phyloP scores from a whole-genome alignment of 1,140 invertebrate species.

The Potamilus streckersoni region DNA sequence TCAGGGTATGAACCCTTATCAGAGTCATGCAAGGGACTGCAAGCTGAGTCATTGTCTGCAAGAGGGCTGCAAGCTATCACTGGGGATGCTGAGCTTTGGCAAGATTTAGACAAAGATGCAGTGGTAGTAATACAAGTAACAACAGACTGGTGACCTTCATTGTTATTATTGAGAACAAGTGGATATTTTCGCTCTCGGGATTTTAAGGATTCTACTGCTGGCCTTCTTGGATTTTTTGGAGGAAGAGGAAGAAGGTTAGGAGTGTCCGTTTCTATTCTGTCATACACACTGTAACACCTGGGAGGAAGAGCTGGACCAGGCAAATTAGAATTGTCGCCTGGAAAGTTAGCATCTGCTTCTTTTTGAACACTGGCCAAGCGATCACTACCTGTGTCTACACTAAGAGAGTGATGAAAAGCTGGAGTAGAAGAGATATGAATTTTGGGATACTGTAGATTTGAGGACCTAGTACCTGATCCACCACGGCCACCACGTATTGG shows the following conservation, averaged over 20 bases:
- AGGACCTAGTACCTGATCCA: conserved; percentile 55
- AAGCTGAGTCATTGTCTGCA: neutral
- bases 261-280: conserved; percentile 27
- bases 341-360: conserved; percentile 8
- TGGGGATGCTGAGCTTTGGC: too few species aligned
- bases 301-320: conserved; percentile 43
- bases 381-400: conserved; percentile 39
- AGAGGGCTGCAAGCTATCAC: too few species aligned
- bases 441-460: conserved; percentile 50
- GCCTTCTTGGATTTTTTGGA: conserved; percentile 81
- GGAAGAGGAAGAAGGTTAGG: conserved; percentile 76
- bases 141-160: conserved; percentile 1
- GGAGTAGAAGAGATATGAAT: conserved; percentile 40
- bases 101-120: too few species aligned
- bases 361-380: neutral
- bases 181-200: conserved; percentile 88
- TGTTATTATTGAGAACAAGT: conserved; percentile 63
- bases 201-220: conserved; percentile 72
- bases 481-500: conserved; percentile 52
- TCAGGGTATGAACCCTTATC: conserved; percentile 15
- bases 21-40: conserved; percentile 14
- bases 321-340: neutral
- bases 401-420: conserved; percentile 45
- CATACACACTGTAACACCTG: conserved; percentile 47
- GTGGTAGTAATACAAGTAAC: neutral